Base-by-base conservation (phyloP, 2,888 invertebrate species). In the Leucophenga maculata region DNA sequence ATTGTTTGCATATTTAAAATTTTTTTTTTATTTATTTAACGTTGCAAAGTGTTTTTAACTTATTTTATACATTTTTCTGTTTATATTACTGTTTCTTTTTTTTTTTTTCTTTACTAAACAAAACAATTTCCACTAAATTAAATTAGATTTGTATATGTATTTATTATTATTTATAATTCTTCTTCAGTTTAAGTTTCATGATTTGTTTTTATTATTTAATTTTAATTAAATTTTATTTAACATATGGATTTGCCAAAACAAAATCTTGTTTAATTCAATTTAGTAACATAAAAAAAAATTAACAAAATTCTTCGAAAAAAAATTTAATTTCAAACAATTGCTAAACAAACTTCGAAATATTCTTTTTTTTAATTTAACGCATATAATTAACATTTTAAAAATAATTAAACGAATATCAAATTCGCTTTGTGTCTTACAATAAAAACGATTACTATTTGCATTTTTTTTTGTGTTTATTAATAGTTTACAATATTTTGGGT, bases 151-250 rank as follows among this genome's bases (percentile, higher is more conserved):
- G 48, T 26, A 31, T 31, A 26, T 57, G 20, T 16, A 8, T 54
- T 46, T 60, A 32, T 46, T 8, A 31, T 46, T n/a, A 1, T 31
- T 46, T n/a, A 1, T 31, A 11, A 57, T 57, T 57, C 22, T 20
- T 57, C n/a, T n/a, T n/a, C n/a, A n/a, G n/a, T n/a, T n/a, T 20
- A 2, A 20, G 2, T 14, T 57, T 22, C 3, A 14, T 26, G 9
- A 22, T 57, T 20, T 26, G 6, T 75, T 75, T 57, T 52, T 62
- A 73, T 73, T 70, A 70, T 73, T 75, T 74, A 72, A 70, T 52
- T 32, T 68, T 67, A n/a, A 65, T 65, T 46, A 54, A 69, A 20
- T 52, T 39, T 60, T 67, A 55, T 54, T n/a, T 31, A 22, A 11
- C 22, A 22, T 11, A 39, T 8, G 31, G 16, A 18, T 50, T 22